These are phyloP conservation scores for Tachuris rubrigastra DNA, from an alignment of 2,113 vertebrate species.

Conservation along the genomic window DNA sequence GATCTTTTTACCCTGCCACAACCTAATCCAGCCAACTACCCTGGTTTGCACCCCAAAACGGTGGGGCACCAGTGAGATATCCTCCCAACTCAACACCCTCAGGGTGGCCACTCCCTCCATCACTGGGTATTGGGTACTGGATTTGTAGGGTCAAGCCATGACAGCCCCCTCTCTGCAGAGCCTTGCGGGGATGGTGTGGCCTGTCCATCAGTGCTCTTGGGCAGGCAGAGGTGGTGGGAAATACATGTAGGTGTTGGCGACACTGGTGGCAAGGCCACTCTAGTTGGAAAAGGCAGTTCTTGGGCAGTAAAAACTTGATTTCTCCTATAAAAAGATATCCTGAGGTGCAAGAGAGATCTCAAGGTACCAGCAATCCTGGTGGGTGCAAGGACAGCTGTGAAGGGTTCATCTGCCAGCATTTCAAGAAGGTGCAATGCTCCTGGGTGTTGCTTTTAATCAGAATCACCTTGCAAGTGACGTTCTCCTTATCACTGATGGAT, in stretches of 20 bases:
- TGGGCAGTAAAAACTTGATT: not conserved
- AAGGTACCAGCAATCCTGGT: not conserved
- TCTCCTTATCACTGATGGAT: not conserved
- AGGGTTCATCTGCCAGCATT: not conserved
- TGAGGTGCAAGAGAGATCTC: not conserved
- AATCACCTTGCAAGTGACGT: not conserved
- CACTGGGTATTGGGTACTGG: not conserved
- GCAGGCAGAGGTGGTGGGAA: not conserved
- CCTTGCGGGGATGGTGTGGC: not conserved
- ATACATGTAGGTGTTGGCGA: not conserved
- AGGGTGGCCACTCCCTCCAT: accelerated
- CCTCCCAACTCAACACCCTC: accelerated
- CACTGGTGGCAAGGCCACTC: not conserved
- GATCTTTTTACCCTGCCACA: not conserved
- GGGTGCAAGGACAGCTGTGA: not conserved
- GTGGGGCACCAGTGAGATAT: not conserved
- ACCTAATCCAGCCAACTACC: not conserved
- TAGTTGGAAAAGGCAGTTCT: not conserved
- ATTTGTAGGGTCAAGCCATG: accelerated
- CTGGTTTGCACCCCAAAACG: not conserved
- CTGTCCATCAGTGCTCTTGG: not conserved
- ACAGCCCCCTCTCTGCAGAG: accelerated
- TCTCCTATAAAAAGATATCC: not conserved
- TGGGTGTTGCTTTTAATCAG: not conserved
- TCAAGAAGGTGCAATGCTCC: accelerated